These are phyloP conservation scores for Pachydiplax longipennis DNA, from an alignment of 2,888 invertebrate species.

Conservation along the genomic window DNA sequence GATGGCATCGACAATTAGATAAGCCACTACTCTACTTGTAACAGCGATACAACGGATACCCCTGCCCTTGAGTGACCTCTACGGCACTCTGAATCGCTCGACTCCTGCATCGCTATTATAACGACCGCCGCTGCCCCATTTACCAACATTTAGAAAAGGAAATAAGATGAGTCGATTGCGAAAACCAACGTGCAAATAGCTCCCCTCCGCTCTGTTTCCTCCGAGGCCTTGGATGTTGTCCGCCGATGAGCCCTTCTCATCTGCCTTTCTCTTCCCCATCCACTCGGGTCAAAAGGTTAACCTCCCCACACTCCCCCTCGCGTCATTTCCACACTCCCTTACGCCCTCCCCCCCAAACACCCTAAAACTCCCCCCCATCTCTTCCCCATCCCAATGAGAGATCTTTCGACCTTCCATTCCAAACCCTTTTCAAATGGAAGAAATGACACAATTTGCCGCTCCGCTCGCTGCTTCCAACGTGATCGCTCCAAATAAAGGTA, in stretches of 20 bases:
- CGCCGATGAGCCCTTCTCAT: neutral
- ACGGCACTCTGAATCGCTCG: too few relatives aligned
- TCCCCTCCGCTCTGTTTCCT: neutral
- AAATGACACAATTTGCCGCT: neutral
- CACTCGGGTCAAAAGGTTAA: neutral
- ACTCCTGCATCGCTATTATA: neutral
- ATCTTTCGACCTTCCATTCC: neutral
- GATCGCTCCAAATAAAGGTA: neutral
- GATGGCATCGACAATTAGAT: too few relatives aligned
- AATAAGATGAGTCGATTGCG: slow-evolving; percentile 27
- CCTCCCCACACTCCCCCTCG: neutral
- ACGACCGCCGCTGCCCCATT: neutral
- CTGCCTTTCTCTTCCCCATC: neutral
- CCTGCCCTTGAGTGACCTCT: too few relatives aligned
- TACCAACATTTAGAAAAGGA: slow-evolving; percentile 8
- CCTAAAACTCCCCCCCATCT: neutral
- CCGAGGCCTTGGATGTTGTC: neutral
- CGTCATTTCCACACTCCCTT: neutral
- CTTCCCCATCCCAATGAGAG: neutral
- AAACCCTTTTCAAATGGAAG: neutral
- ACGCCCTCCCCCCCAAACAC: neutral
- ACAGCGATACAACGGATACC: too few relatives aligned
- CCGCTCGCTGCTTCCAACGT: too few relatives aligned
- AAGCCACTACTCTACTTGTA: too few relatives aligned
- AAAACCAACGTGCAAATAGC: slow-evolving; percentile 29